Conservation (phyloP, 2,797 vertebrate genomes). For the Gambusia yucatana region DNA sequence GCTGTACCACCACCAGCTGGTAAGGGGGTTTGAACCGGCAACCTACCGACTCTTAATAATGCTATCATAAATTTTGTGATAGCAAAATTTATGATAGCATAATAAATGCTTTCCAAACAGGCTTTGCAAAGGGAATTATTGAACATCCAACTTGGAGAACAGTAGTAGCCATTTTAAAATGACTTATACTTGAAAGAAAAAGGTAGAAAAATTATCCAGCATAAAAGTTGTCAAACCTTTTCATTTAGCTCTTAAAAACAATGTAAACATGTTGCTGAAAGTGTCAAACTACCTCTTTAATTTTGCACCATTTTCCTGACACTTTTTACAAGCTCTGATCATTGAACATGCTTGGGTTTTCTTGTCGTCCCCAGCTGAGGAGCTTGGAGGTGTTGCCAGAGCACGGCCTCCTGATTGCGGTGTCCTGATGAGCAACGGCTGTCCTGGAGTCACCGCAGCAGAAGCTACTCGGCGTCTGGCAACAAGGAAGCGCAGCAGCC, state of each 20-base stretch:
- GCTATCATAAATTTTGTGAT: background rate
- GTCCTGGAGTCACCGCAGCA: constrained; percentile 46
- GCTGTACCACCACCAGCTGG: too few relatives aligned
- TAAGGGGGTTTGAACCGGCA: too few relatives aligned
- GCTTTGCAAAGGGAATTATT: background rate
- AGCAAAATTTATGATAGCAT: too few relatives aligned
- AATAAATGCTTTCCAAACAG: background rate
- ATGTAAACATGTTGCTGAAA: background rate
- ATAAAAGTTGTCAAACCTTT: background rate
- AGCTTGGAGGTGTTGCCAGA: constrained; percentile 74
- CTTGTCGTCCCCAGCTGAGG: constrained; percentile 79
- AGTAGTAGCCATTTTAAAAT: background rate
- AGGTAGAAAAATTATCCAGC: background rate
- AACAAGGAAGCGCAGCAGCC: constrained; percentile 64
- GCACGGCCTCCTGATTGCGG: constrained; percentile 64
- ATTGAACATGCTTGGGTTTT: background rate
- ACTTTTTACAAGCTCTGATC: background rate
- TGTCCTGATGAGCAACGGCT: constrained; percentile 71
- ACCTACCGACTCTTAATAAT: background rate
- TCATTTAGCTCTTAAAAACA: constrained; percentile 1
- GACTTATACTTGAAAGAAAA: background rate
- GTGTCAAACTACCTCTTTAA: constrained; percentile 25
- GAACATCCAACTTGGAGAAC: background rate
- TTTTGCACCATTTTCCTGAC: background rate
- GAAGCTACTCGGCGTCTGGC: constrained; percentile 49